Conservation (phyloP, 2,797 vertebrate species). For the Ctenosaura bakeri region DNA sequence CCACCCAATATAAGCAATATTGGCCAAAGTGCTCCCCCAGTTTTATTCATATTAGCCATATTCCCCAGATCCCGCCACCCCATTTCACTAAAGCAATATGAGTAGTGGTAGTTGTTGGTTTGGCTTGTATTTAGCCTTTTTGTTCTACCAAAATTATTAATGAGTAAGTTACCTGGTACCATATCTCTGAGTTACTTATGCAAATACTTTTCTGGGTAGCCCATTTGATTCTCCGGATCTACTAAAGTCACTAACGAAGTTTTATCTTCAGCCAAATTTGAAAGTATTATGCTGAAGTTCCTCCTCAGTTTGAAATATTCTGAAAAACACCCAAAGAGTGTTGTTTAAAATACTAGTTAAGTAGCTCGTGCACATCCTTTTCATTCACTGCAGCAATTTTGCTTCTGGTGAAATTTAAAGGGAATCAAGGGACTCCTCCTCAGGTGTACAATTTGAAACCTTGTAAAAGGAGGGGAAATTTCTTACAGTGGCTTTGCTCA, state of each 20-base stretch:
- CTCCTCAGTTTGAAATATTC: background rate
- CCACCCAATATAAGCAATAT: background rate
- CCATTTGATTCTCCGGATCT: background rate
- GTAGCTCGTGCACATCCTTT: background rate
- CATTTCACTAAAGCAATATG: background rate
- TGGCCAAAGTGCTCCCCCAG: background rate
- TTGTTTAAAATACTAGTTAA: background rate
- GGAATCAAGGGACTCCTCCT: background rate
- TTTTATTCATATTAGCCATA: background rate
- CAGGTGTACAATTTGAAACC: background rate
- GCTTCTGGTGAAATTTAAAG: background rate
- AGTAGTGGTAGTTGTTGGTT: background rate
- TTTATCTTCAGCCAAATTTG: background rate
- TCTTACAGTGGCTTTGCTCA: background rate
- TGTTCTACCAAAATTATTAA: conserved; percentile 9
- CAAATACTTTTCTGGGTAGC: background rate
- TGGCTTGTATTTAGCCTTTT: background rate
- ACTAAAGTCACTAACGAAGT: background rate
- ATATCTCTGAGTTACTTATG: background rate
- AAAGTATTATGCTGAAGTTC: background rate
- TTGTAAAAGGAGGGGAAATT: background rate
- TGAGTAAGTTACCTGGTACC: background rate
- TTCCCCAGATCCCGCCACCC: background rate
- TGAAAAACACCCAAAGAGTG: background rate
- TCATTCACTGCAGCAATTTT: background rate